Base-by-base conservation (phyloP, 1,140 invertebrate species). In the Pomacea maculata region DNA sequence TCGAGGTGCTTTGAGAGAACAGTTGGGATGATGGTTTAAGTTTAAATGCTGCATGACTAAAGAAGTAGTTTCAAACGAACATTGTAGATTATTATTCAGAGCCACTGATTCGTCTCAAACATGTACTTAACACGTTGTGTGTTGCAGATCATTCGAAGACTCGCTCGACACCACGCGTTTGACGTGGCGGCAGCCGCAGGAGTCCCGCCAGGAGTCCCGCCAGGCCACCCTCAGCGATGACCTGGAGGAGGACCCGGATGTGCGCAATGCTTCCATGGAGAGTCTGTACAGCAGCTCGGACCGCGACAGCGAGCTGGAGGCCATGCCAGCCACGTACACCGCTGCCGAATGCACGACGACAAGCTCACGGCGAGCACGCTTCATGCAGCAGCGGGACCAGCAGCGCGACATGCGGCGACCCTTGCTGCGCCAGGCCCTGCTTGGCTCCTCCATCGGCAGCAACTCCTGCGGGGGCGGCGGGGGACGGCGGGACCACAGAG, bases 201-300 rank as follows among this genome's bases (percentile, higher is more conserved):
- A 61, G 67, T 80, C 75, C 77, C 34, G 34, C 6, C 34, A 45
- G 34, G 34, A 61, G 11, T 71, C 77, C 10, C 70, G 84, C 19
- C 84, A 85, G 72, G 79, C 34, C 29, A 85, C 84, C 21, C 78
- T 81, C 78, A 82, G 80, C 75, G 82, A 81, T 61, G 82, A 83
- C 34, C 70, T 81, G n/a, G 84, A 83, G 52, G 84, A 85, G 55
- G 82, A 81, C 25, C 29, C 79, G 3, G 82, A 83, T 21, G n/a
- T 83, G 78, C 61, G 72, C 45, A 85, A 85, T 34, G 82, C 84
- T 6, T 83, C 81, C 19, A 80, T 85, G 80, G 84, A 85, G 74
- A 83, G 82, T 45, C 75, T 85, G 65, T 85, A 82, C 80, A 85
- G 82, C 57, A 78, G 80, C 57, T 78, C 84, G 4, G 84, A 85